Evolutionary conservation across 2,888 invertebrate genomes (phyloP).

Genomic region (Perithous albicinctus): DNA sequence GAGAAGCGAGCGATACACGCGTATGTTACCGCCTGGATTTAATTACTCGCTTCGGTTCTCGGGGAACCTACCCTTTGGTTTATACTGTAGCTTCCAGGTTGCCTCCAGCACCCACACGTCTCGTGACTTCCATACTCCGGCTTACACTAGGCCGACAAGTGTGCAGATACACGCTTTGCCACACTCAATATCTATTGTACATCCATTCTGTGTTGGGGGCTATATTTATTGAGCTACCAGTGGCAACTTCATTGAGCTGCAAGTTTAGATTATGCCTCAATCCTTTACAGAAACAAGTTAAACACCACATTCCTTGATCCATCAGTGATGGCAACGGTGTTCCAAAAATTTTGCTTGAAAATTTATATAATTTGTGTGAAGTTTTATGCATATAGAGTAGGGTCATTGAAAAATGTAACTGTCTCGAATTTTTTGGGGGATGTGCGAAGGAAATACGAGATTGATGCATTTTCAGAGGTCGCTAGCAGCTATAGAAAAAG

Average conservation of each 20-base stretch:
- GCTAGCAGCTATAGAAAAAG: too few relatives aligned
- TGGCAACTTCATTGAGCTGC: slow-evolving; percentile 1
- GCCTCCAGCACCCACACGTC: not conserved
- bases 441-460: too few relatives aligned
- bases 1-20: slow-evolving; percentile 62
- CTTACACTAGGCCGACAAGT: not conserved
- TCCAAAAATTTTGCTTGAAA: too few relatives aligned
- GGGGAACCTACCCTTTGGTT: slow-evolving; percentile 27
- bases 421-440: too few relatives aligned
- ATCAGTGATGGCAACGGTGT: too few relatives aligned
- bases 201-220: slow-evolving; percentile 16
- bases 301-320: too few relatives aligned
- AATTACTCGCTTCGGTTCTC: slow-evolving; percentile 63
- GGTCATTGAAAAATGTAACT: too few relatives aligned
- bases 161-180: not conserved
- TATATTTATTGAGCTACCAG: not conserved
- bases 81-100: slow-evolving; percentile 11
- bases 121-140: not conserved
- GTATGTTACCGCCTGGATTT: slow-evolving; percentile 65
- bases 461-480: too few relatives aligned
- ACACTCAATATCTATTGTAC: slow-evolving; percentile 2
- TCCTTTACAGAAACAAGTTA: not conserved
- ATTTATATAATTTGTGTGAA: too few relatives aligned
- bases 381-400: too few relatives aligned
- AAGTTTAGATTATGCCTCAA: not conserved